Percentiles rank a stretch among this genome's conserved stretches.
Conservation (phyloP, 1,140 invertebrate species). For the Sycobia sp. region DNA sequence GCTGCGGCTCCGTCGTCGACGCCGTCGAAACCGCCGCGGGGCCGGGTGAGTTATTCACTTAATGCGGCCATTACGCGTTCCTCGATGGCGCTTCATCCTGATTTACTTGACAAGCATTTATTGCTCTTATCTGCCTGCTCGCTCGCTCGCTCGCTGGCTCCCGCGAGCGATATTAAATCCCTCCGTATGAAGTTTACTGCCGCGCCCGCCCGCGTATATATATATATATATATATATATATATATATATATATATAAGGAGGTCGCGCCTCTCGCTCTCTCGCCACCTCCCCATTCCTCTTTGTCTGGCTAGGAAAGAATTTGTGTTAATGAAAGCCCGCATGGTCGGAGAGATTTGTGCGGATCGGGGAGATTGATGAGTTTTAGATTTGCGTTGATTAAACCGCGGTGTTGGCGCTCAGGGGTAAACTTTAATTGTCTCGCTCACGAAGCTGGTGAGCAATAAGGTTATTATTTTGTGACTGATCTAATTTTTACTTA, state of each 20-base stretch:
- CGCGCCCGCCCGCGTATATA: background rate
- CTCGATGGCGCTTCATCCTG: conserved; percentile 59
- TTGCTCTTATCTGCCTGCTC: conserved; percentile 49
- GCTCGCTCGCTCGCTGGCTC: background rate
- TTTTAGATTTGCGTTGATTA: conserved; percentile 29
- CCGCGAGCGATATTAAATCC: conserved; percentile 19
- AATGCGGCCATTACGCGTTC: conserved; percentile 57
- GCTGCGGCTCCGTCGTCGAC: background rate
- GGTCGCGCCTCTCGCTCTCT: too few relatives aligned
- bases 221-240: too few relatives aligned
- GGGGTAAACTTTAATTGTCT: too few relatives aligned
- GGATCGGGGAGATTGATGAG: conserved; percentile 3
- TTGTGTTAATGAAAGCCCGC: conserved; percentile 11
- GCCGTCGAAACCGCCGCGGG: conserved; percentile 30
- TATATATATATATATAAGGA: too few relatives aligned
- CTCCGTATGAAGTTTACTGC: conserved; percentile 4
- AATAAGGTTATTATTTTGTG: too few relatives aligned
- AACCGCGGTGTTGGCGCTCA: too few relatives aligned
- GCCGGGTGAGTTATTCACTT: conserved; percentile 59
- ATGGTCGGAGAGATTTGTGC: background rate
- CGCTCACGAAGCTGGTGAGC: too few relatives aligned
- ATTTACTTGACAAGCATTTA: conserved; percentile 60
- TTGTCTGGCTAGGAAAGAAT: conserved; percentile 33
- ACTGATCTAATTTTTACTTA: too few relatives aligned
- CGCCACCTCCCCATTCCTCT: too few relatives aligned